Percentiles rank a stretch among this genome's conserved stretches.
Evolutionary conservation across 2,797 vertebrate genomes (phyloP).

Genomic region (Paguma larvata): DNA sequence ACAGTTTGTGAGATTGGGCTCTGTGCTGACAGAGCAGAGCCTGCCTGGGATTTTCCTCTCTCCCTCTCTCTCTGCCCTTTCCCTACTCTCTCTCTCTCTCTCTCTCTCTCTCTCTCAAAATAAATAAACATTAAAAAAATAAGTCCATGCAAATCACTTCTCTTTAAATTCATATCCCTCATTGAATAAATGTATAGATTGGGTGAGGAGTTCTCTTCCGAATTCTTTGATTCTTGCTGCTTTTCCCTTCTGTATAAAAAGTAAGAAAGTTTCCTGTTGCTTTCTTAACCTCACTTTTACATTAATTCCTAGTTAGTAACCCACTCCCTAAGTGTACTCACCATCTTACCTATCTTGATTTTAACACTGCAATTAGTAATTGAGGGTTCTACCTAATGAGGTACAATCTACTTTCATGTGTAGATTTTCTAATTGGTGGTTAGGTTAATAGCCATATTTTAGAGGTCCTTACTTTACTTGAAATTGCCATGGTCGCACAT

Average conservation of each 20-base stretch:
- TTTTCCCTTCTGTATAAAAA: neutral
- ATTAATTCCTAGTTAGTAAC: neutral
- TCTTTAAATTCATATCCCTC: neutral
- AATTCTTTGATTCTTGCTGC: neutral
- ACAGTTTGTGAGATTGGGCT: no score
- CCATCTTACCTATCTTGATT: conserved; percentile 20
- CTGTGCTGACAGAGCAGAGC: no score
- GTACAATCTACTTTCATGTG: conserved; percentile 70
- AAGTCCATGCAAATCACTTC: neutral
- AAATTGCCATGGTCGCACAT: conserved; percentile 22
- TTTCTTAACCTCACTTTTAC: neutral
- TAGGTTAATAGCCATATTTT: conserved; percentile 65
- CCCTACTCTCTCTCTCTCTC: no score
- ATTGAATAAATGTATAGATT: neutral
- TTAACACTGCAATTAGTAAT: conserved; percentile 72
- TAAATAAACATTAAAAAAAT: no score
- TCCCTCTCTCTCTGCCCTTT: no score
- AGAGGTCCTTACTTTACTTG: conserved; percentile 42
- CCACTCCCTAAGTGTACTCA: neutral
- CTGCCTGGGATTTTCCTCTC: no score
- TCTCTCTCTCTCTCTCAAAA: no score
- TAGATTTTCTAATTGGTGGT: conserved; percentile 74
- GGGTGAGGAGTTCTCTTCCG: neutral
- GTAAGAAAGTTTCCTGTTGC: neutral
- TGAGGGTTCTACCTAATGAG: conserved; percentile 46